Evolutionary conservation across 2,113 vertebrate species (phyloP).

Genomic region (Macrotus californicus): DNA sequence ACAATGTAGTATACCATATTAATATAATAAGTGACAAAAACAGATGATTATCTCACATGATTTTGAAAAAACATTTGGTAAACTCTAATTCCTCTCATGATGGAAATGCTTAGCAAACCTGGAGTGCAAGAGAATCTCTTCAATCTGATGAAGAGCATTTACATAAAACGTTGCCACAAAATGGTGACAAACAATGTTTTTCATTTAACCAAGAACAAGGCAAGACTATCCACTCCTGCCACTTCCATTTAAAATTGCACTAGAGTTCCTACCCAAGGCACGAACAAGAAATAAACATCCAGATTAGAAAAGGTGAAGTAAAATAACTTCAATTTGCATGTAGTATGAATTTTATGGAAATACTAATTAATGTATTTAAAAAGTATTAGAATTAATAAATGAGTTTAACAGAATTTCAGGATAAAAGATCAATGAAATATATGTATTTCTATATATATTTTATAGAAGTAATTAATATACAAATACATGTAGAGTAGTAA

Average conservation of each 20-base stretch:
- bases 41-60: neutral
- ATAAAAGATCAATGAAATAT: neutral
- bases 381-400: neutral
- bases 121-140: neutral
- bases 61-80: neutral
- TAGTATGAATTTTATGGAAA: neutral
- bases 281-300: neutral
- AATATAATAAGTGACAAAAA: neutral
- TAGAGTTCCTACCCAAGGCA: neutral
- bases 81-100: neutral
- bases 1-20: neutral
- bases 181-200: neutral
- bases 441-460: neutral
- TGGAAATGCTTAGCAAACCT: neutral
- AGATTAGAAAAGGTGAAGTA: neutral
- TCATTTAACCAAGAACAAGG: neutral
- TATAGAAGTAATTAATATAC: neutral
- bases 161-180: neutral
- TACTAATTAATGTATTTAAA: neutral
- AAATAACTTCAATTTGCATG: neutral
- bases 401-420: neutral
- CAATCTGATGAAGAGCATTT: neutral
- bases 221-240: neutral
- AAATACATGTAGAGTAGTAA: neutral
- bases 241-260: neutral